Evolutionary conservation across 2,888 invertebrate genomes (phyloP).

Genomic region (Andrena haemorrhoa): DNA sequence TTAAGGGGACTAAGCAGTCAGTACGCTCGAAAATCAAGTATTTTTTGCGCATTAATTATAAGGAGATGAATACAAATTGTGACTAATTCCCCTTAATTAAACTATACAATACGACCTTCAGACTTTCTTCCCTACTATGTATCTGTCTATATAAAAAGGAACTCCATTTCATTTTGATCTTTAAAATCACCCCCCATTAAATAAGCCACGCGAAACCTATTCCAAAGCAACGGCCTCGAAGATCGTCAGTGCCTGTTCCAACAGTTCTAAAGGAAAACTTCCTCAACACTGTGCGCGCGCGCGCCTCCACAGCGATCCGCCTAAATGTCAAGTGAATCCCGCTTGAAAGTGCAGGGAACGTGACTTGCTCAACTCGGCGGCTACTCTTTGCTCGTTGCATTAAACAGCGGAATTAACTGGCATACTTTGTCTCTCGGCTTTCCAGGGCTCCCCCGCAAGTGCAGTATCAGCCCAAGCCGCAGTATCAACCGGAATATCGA

Average conservation of each 20-base stretch:
- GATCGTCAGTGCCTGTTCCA: not conserved
- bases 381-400: constrained; percentile 31
- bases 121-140: too few species aligned
- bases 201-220: too few species aligned
- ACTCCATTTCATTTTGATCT: too few species aligned
- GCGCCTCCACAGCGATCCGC: constrained; percentile 53
- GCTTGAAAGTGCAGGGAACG: constrained; percentile 69
- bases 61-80: too few species aligned
- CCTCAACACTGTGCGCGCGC: constrained; percentile 32
- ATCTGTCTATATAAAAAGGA: too few species aligned
- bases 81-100: too few species aligned
- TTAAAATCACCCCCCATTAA: not conserved
- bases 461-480: constrained; percentile 58
- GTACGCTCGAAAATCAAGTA: too few species aligned
- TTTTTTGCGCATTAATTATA: too few species aligned
- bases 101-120: too few species aligned
- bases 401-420: constrained; percentile 38
- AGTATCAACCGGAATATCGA: constrained; percentile 77
- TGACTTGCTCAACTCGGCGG: constrained; percentile 63
- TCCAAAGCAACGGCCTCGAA: not conserved
- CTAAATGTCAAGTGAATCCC: constrained; percentile 81
- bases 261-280: constrained; percentile 1
- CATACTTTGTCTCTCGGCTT: constrained; percentile 34
- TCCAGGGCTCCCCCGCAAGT: constrained; percentile 59
- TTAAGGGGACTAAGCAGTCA: too few species aligned